Conservation (phyloP, 2,113 vertebrate species). For the Charadrius vociferus region DNA sequence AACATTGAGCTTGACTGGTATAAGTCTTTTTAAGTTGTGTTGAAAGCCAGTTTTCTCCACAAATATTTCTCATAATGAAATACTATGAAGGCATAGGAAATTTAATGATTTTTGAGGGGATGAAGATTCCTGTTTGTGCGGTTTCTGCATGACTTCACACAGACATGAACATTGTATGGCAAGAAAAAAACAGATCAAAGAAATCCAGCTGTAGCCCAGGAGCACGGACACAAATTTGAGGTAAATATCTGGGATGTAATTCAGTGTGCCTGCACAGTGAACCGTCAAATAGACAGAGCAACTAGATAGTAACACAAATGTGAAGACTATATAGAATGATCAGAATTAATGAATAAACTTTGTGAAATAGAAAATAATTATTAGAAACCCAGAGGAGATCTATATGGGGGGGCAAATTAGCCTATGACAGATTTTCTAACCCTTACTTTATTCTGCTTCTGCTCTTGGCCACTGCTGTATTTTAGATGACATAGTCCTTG, state of each 20-base stretch:
- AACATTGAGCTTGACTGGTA: not conserved
- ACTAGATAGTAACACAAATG: not conserved
- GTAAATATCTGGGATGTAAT: not conserved
- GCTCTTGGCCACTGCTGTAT: not conserved
- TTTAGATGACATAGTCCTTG: not conserved
- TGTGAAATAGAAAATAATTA: not conserved
- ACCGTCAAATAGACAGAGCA: not conserved
- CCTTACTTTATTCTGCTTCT: not conserved
- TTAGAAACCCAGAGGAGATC: not conserved
- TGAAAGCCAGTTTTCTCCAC: not conserved
- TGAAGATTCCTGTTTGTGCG: not conserved
- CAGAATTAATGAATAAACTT: not conserved
- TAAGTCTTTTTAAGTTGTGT: not conserved
- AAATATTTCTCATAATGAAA: not conserved
- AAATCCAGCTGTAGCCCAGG: not conserved
- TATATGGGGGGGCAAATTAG: not conserved
- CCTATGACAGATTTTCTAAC: not conserved
- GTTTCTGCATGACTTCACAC: not conserved
- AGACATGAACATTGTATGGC: not conserved
- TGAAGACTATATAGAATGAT: not conserved
- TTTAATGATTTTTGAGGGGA: not conserved
- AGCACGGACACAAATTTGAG: not conserved
- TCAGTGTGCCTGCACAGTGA: not conserved
- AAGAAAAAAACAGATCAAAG: not conserved
- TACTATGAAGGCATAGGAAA: not conserved